Percentiles rank a stretch among this genome's conserved stretches.
phyloP scores from a whole-genome alignment of 2,888 invertebrate genomes.

The Drosophila anceps region DNA sequence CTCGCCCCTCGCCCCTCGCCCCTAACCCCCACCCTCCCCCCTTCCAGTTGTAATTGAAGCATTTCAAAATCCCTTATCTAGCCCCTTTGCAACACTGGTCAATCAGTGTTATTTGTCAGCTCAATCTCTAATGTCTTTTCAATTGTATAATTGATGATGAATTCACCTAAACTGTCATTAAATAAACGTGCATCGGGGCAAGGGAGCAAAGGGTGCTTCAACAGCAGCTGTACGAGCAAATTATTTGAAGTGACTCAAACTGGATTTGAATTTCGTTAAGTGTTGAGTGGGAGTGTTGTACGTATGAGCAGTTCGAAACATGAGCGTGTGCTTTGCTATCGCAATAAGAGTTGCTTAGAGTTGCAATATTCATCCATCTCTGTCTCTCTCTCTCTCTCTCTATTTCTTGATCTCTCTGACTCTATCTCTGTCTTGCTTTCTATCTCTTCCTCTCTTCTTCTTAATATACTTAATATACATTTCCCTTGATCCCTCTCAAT shows the following conservation, averaged over 20 bases:
- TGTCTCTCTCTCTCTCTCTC: neutral
- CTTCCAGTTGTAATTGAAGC: conserved; percentile 17
- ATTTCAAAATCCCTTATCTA: conserved; percentile 14
- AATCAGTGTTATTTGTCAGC: conserved; percentile 15
- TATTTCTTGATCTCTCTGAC: neutral
- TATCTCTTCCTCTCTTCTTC: neutral
- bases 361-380: neutral
- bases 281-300: neutral
- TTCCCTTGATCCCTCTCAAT: neutral
- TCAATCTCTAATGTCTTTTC: neutral
- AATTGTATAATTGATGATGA: conserved; percentile 12
- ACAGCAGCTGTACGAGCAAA: neutral
- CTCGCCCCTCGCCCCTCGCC: no score
- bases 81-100: conserved; percentile 5
- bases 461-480: no score
- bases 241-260: neutral
- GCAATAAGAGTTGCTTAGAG: no score
- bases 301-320: neutral
- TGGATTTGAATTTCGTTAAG: neutral
- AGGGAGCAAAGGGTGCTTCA: no score
- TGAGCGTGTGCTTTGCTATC: neutral
- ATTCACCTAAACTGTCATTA: conserved; percentile 2
- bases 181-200: neutral
- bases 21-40: neutral
- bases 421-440: neutral